Percentiles rank a stretch among this genome's conserved stretches.
Conservation (phyloP, 2,797 vertebrate species). For the Sebastes vulpes region DNA sequence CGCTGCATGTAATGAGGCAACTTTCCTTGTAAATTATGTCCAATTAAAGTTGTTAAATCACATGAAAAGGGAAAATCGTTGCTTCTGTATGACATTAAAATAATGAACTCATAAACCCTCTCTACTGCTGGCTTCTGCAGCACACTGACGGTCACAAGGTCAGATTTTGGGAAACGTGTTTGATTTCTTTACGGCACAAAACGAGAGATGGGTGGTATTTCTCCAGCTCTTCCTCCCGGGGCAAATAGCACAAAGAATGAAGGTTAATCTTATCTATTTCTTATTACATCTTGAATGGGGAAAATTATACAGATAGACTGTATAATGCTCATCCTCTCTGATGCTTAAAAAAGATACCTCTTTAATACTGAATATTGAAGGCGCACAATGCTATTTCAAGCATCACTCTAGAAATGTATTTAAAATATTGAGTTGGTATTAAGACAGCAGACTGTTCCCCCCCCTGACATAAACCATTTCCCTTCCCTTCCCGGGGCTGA, state of each 20-base stretch:
- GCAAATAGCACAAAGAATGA: neutral
- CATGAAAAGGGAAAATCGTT: neutral
- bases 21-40: neutral
- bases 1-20: neutral
- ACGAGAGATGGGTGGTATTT: neutral
- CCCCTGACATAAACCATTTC: constrained; percentile 34
- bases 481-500: constrained; percentile 38
- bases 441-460: constrained; percentile 11
- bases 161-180: neutral
- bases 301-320: neutral
- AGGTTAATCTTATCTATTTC: neutral
- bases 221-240: neutral
- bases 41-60: constrained; percentile 9
- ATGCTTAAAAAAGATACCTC: neutral
- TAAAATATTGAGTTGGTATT: constrained; percentile 7
- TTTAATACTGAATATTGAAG: neutral
- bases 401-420: neutral
- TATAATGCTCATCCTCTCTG: neutral
- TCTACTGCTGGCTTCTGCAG: neutral
- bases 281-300: neutral
- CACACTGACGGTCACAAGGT: neutral
- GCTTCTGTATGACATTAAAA: neutral
- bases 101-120: neutral
- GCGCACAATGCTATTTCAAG: neutral
- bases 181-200: neutral